Evolutionary conservation across 1,140 invertebrate genomes (phyloP), one percentile per base, ranked within the genome.

Genomic region (Hormaphis cornu): DNA sequence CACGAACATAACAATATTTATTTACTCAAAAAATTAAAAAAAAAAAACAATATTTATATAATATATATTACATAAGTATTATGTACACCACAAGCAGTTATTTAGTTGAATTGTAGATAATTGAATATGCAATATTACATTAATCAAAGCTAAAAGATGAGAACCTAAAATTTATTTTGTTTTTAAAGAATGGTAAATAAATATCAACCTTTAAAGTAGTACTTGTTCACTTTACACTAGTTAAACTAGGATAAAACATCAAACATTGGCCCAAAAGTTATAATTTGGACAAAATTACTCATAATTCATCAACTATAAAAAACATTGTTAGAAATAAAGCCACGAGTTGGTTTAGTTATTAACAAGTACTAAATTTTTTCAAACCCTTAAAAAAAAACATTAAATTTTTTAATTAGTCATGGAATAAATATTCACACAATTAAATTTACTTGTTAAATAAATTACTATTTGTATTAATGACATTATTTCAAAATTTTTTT

Each of bases 21-120:
- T 63, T 58, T 58, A 58, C 14, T 44, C 24, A 12, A 63, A 63
- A 59, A 63, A 44, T 63, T 66, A 16, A 46, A 48, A 63, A 66
- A 66, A 66, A 66, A 66, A 33, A 58, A 20, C 30, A 66, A 24
- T 46, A n/a, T 46, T 20, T 33, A 46, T 63, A 46, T 30, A 30
- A 63, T 63, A 66, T 66, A 66, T 66, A 66, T 50, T 66, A 66
- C 61, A 66, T 50, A 66, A 66, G 61, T 66, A 66, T 66, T 61
- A 48, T 66, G 61, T 66, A 66, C 61, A 66, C 50, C 61, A 66
- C 42, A 48, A 66, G 59, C 61, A 46, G 50, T 35, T 63, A 48
- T 66, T 50, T 28, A 33, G 14, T 30, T 66, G 37, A 44, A 30
- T 46, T 30, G 9, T 44, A 46, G 37, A 63, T 46, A 63, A 30